Evolutionary conservation across 2,113 vertebrate species (phyloP).

Genomic region (Rhegmatorhina hoffmannsi): DNA sequence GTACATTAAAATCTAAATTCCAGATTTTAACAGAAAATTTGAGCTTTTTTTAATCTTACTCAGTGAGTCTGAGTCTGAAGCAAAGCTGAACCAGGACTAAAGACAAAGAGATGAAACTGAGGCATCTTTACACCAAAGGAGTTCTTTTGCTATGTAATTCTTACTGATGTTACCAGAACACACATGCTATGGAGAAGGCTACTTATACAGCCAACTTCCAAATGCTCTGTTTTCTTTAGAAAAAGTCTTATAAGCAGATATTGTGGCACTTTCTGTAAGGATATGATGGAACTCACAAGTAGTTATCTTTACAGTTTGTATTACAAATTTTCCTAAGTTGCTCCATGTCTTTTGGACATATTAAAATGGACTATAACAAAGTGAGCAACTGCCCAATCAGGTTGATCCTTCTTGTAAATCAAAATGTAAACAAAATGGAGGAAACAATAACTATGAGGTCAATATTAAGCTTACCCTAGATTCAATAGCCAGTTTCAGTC

Average conservation of each 20-base stretch:
- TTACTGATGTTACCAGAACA: not conserved
- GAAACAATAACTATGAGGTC: not conserved
- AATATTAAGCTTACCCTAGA: not conserved
- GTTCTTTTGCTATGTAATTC: not conserved
- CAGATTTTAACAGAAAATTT: not conserved
- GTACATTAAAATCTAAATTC: not conserved
- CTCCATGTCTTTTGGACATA: not conserved
- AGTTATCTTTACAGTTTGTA: not conserved
- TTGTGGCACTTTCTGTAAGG: not conserved
- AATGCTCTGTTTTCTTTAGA: not conserved
- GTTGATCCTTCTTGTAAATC: not conserved
- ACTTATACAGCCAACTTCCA: not conserved
- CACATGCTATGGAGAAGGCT: accelerated
- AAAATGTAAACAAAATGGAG: not conserved
- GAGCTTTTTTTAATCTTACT: not conserved
- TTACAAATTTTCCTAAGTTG: not conserved
- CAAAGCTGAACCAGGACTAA: not conserved
- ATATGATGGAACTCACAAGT: not conserved
- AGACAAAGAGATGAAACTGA: not conserved
- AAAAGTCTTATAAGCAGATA: not conserved
- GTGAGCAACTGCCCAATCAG: not conserved
- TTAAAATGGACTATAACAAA: not conserved
- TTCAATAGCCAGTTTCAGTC: not conserved
- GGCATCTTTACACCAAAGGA: not conserved
- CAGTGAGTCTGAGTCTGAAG: not conserved